phyloP scores from a whole-genome alignment of 2,113 vertebrate genomes.

The Trichomycterus rosablanca region DNA sequence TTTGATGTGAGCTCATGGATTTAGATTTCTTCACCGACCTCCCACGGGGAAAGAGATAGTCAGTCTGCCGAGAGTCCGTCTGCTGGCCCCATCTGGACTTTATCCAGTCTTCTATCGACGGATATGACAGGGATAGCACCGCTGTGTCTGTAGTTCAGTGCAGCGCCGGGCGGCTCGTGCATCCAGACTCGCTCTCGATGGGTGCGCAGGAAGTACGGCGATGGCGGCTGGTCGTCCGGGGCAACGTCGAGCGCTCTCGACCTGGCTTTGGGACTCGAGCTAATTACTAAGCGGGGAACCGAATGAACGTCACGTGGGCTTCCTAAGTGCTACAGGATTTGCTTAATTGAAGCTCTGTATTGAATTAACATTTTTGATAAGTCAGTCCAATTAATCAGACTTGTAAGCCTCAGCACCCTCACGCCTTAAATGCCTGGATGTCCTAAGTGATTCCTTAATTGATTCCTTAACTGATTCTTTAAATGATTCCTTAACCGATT shows the following conservation, averaged over 20 bases:
- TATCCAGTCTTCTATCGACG: conserved; percentile 19
- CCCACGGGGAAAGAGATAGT: neutral
- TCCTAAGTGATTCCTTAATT: too few species aligned
- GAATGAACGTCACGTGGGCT: conserved; percentile 23
- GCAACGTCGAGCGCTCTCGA: conserved; percentile 27
- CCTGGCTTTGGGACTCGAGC: conserved; percentile 27
- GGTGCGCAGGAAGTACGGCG: conserved; percentile 4
- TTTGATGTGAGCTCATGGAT: neutral
- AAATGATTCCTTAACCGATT: too few species aligned
- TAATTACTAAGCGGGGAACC: conserved; percentile 32
- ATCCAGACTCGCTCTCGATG: conserved; percentile 13
- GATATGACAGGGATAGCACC: conserved; percentile 31
- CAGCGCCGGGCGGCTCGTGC: neutral
- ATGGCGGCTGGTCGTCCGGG: conserved; percentile 27
- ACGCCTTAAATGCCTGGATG: conserved; percentile 10
- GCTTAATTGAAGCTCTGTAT: conserved; percentile 16
- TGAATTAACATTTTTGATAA: conserved; percentile 19
- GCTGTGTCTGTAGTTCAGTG: conserved; percentile 13
- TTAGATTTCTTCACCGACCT: neutral
- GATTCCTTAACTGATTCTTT: too few species aligned
- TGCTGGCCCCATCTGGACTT: conserved; percentile 23
- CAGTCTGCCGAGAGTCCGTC: neutral
- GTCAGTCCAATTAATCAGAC: conserved; percentile 28
- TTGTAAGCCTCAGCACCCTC: neutral
- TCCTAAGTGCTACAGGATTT: conserved; percentile 29